Conservation (phyloP, 1,140 invertebrate species). For the Calephelis virginiensis region DNA sequence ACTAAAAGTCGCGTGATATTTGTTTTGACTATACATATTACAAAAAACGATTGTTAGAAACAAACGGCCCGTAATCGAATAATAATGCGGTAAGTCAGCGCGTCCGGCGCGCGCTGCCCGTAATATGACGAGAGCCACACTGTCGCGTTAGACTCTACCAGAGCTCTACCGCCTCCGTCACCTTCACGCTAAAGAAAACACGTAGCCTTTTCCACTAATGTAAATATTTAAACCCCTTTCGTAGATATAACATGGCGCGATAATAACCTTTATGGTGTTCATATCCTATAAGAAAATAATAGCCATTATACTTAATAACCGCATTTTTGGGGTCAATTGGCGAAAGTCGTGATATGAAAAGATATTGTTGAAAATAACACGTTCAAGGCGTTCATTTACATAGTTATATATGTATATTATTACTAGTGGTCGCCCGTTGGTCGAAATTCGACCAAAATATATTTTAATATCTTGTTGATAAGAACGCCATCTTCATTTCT, state of each 20-base stretch:
- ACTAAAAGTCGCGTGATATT: conserved; percentile 2
- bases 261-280: background rate
- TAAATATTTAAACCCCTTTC: conserved; percentile 6
- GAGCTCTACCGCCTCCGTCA: conserved; percentile 37
- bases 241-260: background rate
- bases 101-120: conserved; percentile 61
- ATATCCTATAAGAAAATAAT: conserved; percentile 3
- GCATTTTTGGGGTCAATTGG: conserved; percentile 15
- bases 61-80: background rate
- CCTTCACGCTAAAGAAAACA: conserved; percentile 48
- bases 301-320: conserved; percentile 19
- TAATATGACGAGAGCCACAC: conserved; percentile 26
- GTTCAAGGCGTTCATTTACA: conserved; percentile 21
- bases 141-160: conserved; percentile 20
- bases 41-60: conserved; percentile 6
- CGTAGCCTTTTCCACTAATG: conserved; percentile 16
- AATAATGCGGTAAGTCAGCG: conserved; percentile 59
- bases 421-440: background rate
- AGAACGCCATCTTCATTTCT: too few species aligned
- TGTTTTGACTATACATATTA: conserved; percentile 38
- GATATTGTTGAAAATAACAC: conserved; percentile 11
- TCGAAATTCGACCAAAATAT: too few species aligned
- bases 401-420: conserved; percentile 4
- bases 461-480: too few species aligned
- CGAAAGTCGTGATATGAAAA: conserved; percentile 26